phyloP scores from a whole-genome alignment of 1,140 invertebrate species.

The Octopus bimaculoides region DNA sequence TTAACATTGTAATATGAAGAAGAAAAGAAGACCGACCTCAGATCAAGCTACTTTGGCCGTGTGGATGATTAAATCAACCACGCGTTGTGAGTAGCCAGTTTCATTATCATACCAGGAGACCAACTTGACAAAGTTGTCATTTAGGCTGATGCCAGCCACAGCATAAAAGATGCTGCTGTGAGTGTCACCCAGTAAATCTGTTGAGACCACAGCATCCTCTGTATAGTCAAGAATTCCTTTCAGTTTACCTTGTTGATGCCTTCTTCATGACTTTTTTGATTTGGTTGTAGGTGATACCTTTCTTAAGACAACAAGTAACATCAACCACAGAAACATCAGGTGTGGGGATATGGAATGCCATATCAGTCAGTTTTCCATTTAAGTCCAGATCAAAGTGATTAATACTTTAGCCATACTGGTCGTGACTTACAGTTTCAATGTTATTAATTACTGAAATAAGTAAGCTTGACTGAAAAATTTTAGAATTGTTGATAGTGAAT shows the following conservation, averaged over 20 bases:
- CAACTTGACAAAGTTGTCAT: slow-evolving; percentile 56
- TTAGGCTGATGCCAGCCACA: slow-evolving; percentile 78
- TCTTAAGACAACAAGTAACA: slow-evolving; percentile 70
- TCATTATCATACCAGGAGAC: slow-evolving; percentile 79
- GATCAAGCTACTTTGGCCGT: slow-evolving; percentile 58
- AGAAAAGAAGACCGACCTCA: not conserved
- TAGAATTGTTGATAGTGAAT: too few species aligned
- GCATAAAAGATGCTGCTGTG: slow-evolving; percentile 93
- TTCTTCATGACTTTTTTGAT: slow-evolving; percentile 90
- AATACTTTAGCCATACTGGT: too few species aligned
- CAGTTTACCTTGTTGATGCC: slow-evolving; percentile 70
- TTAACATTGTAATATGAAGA: too few species aligned
- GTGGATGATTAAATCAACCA: slow-evolving; percentile 89
- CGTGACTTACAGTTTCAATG: too few species aligned
- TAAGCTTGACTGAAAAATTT: too few species aligned
- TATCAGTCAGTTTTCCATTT: slow-evolving; percentile 82
- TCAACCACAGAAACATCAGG: slow-evolving; percentile 98
- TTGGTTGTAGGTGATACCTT: slow-evolving; percentile 73
- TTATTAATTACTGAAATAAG: too few species aligned
- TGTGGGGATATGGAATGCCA: slow-evolving; percentile 97
- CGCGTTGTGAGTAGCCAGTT: slow-evolving; percentile 88
- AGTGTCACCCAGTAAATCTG: slow-evolving; percentile 84
- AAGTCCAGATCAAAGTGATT: slow-evolving; percentile 59
- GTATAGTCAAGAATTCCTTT: slow-evolving; percentile 91
- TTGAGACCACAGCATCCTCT: slow-evolving; percentile 89